Conservation (phyloP, 2,888 invertebrate species). For the Hartigia nigra region DNA sequence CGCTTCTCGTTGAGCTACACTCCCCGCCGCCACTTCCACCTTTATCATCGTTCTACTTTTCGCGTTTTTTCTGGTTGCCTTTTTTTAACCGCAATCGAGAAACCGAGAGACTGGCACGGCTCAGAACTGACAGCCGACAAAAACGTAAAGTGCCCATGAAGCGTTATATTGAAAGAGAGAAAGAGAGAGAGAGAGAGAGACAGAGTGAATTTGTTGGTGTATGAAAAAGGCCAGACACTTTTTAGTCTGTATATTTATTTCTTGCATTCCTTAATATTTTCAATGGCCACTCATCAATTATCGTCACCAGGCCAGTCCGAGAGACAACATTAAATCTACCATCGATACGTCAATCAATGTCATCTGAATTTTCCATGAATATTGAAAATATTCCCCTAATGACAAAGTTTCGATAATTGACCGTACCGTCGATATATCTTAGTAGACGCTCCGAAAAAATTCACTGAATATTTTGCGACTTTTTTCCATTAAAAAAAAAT, state of each 20-base stretch:
- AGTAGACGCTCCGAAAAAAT: too few species aligned
- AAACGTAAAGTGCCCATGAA: neutral
- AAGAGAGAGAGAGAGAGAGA: constrained; percentile 7
- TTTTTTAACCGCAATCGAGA: constrained; percentile 42
- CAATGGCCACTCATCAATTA: neutral
- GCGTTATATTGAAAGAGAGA: constrained; percentile 23
- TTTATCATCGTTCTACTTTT: constrained; percentile 32
- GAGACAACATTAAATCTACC: neutral
- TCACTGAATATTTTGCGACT: too few species aligned
- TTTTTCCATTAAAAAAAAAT: too few species aligned
- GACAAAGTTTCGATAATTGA: neutral
- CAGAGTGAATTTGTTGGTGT: neutral
- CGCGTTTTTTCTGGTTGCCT: constrained; percentile 9
- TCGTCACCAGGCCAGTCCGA: neutral
- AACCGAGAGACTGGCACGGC: constrained; percentile 4
- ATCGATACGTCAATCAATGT: neutral
- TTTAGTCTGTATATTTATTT: neutral
- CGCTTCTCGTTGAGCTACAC: neutral
- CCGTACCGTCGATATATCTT: too few species aligned
- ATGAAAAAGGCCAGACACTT: neutral
- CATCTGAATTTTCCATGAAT: neutral
- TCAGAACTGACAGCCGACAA: neutral
- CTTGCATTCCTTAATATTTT: neutral
- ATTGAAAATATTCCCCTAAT: neutral
- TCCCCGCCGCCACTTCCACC: neutral